These are phyloP conservation scores for Chymomyza procnemis DNA, from an alignment of 2,888 invertebrate genomes.

Conservation along the genomic window DNA sequence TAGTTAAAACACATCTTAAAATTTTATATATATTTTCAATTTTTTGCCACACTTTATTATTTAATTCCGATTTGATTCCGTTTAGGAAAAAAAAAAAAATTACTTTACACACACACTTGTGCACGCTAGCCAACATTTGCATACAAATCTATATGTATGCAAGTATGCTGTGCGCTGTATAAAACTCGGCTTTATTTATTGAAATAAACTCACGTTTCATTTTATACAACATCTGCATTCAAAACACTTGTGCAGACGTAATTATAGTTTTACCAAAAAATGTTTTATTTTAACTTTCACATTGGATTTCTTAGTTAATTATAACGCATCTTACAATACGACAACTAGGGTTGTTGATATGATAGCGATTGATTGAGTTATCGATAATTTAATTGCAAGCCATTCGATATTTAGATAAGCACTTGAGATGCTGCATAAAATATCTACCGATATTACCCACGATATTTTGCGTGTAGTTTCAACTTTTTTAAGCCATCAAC, in stretches of 20 bases:
- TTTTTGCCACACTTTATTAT: conserved; percentile 44
- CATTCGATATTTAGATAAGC: not conserved
- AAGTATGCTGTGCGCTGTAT: conserved; percentile 29
- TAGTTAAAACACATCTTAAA: conserved; percentile 18
- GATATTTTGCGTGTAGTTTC: not conserved
- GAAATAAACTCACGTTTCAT: conserved; percentile 35
- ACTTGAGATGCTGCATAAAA: not conserved
- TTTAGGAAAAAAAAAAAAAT: conserved; percentile 49
- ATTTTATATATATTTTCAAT: conserved; percentile 29
- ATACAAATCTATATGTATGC: conserved; percentile 59
- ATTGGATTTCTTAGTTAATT: conserved; percentile 1
- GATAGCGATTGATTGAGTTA: not conserved
- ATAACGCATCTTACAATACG: not conserved
- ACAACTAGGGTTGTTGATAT: not conserved
- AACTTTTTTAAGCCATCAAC: not conserved
- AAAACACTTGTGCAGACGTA: not conserved
- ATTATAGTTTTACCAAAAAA: not conserved
- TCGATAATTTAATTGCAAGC: not conserved
- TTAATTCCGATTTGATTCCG: conserved; percentile 61
- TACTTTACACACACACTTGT: conserved; percentile 48
- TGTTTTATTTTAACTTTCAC: not conserved
- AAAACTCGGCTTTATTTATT: conserved; percentile 36
- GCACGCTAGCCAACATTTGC: conserved; percentile 51
- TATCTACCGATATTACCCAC: not conserved
- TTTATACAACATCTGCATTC: conserved; percentile 28